Evolutionary conservation across 2,113 vertebrate genomes (phyloP).

Genomic region (Gallinago media): DNA sequence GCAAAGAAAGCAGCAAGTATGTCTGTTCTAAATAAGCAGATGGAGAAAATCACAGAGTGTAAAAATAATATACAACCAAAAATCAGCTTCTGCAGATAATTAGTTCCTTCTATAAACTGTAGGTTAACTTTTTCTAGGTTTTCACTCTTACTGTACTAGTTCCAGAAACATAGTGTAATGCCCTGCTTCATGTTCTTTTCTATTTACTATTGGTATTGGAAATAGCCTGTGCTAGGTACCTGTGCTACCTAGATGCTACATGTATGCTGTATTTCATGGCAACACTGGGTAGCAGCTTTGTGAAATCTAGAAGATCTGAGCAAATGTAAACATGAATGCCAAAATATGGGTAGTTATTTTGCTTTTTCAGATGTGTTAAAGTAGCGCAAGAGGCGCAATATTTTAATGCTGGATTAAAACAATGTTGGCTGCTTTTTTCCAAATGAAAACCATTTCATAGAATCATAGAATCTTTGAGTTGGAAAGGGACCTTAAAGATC

Average conservation of each 20-base stretch:
- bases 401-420: slow-evolving; percentile 65
- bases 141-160: slow-evolving; percentile 74
- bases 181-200: slow-evolving; percentile 74
- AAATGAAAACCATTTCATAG: slow-evolving; percentile 50
- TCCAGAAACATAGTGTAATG: slow-evolving; percentile 79
- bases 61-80: slow-evolving; percentile 79
- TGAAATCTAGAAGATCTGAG: slow-evolving; percentile 72
- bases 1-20: slow-evolving; percentile 68
- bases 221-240: slow-evolving; percentile 77
- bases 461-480: no score
- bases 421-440: not conserved
- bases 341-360: slow-evolving; percentile 74
- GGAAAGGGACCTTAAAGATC: no score
- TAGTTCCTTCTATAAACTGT: slow-evolving; percentile 75
- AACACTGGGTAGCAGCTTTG: slow-evolving; percentile 84
- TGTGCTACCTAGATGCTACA: slow-evolving; percentile 78
- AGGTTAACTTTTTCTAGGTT: slow-evolving; percentile 71
- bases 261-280: slow-evolving; percentile 72
- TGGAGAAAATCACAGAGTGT: slow-evolving; percentile 69
- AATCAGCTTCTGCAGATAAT: slow-evolving; percentile 79
- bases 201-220: slow-evolving; percentile 74
- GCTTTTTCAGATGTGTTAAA: slow-evolving; percentile 75
- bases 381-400: slow-evolving; percentile 68
- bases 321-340: slow-evolving; percentile 77
- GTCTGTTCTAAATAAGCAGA: slow-evolving; percentile 74